Evolutionary conservation across 1,140 invertebrate genomes (phyloP), one percentile per base, ranked within the genome.

Genomic region (Himalopsyche phryganea): DNA sequence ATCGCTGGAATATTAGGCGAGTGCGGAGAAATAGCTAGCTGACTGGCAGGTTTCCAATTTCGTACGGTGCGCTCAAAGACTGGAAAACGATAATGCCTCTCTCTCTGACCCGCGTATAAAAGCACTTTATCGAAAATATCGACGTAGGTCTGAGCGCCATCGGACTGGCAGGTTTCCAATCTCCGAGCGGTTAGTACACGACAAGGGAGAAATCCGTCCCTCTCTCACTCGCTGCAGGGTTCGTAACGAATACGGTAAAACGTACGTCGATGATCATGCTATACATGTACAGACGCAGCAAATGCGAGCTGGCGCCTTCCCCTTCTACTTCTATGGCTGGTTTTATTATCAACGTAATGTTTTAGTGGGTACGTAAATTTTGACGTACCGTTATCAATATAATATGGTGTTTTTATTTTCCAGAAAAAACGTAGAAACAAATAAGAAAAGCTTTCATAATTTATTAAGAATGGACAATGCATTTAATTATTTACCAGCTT

Each of bases 41-140:
- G 60, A 62, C 60, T 62, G 60, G 60, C 60, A 62, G 60, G 60
- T 62, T 62, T 62, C 60, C 60, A 62, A 62, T 62, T 50, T 56
- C 41, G 44, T 40, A 54, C 50, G 51, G 36, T 40, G 40, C 23
- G 35, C 28, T 44, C 33, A 47, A 32, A 35, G 10, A 19, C 47
- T 17, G 40, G 49, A 28, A 32, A 7, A 36, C 17, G 36, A 13
- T 44, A 36, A 42, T 45, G 32, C 33, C 23, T 48, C 47, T 52
- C 51, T 45, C 46, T 46, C 56, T 19, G 47, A 38, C 56, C 23
- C 46, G 20, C 51, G 23, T 13, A 7, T 2, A 18, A 17, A 42
- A 58, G 50, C 20, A 54, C 38, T 5, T 28, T 41, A 54, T 33
- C 18, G 45, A 20, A 6, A 20, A 15, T 3, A 20, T 14, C 33